Evolutionary conservation across 53 echinoderm and acorn worm genomes (phyloP).

Genomic region (Temnopleurus reevesii): DNA sequence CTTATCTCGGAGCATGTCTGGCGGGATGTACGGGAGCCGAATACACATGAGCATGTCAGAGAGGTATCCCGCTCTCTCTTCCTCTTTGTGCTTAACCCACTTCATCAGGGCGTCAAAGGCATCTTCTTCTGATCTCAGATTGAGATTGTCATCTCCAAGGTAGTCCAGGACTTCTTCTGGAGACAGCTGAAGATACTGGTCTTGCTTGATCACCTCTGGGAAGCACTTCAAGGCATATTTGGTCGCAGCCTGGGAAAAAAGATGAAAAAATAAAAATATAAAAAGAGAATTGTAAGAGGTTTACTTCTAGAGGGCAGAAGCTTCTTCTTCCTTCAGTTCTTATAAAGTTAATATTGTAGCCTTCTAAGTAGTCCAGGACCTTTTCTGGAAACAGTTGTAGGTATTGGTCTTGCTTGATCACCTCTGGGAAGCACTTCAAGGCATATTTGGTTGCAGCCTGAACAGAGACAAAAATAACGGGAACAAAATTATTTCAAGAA

Average conservation of each 20-base stretch:
- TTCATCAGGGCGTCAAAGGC: slow-evolving; percentile 87
- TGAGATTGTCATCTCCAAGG: slow-evolving; percentile 93
- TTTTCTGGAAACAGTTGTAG: slow-evolving; percentile 72
- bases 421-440: slow-evolving; percentile 91
- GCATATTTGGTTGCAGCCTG: slow-evolving; percentile 82
- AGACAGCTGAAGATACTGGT: slow-evolving; percentile 74
- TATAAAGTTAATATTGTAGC: slow-evolving; percentile 85
- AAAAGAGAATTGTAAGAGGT: too few relatives aligned
- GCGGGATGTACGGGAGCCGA: slow-evolving; percentile 83
- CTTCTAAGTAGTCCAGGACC: slow-evolving; percentile 85
- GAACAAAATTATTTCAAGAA: too few relatives aligned
- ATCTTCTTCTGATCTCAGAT: slow-evolving; percentile 85
- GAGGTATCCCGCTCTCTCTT: slow-evolving; percentile 68
- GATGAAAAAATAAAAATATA: too few relatives aligned
- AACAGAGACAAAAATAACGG: too few relatives aligned
- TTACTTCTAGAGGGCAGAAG: slow-evolving; percentile 80
- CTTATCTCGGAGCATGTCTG: slow-evolving; percentile 70
- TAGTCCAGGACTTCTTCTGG: slow-evolving; percentile 85
- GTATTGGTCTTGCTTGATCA: slow-evolving; percentile 86
- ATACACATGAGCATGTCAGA: slow-evolving; percentile 77
- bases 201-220: slow-evolving; percentile 85
- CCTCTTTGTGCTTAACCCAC: slow-evolving; percentile 85
- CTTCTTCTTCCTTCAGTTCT: slow-evolving; percentile 89
- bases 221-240: slow-evolving; percentile 95
- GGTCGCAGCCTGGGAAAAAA: slow-evolving; percentile 67